Evolutionary conservation across 2,888 invertebrate genomes (phyloP), one percentile per base, ranked within the genome.

Genomic region (Lumbricus terrestris): DNA sequence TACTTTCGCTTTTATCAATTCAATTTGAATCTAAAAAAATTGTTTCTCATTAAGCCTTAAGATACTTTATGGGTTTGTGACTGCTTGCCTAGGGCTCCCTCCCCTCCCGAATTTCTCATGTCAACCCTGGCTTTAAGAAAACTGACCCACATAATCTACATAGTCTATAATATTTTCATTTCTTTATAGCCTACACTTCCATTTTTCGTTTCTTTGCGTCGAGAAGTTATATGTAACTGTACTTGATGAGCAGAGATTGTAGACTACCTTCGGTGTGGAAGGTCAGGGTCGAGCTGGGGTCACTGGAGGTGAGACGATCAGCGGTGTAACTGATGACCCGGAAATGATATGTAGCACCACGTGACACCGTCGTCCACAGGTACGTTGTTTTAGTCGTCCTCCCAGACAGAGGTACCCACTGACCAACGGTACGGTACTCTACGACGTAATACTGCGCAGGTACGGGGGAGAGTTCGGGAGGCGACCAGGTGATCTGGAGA

Each of bases 401-500:
- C 13, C 38, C 88, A 0, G 90, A 82, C 33, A 92, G 91, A 2
- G 92, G 91, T 33, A 92, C 91, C 92, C 91, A 92, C 82, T 47
- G 90, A 15, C 92, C 92, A n/a, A 92, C 91, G 34, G 92, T 92
- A 47, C 92, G 85, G 91, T 93, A 93, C 90, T 94, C 92, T 34
- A 94, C 92, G 20, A 93, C 92, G 91, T 93, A 94, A 90, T 93
- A 93, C 90, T 93, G 92, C 85, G 94, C 93, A 4, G 93, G 93
- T 23, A 94, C 93, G 23, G 92, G 92, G 34, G 93, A 92, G 69
- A 92, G 92, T 0, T 33, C 20, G 5, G 94, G 94, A 23, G 93
- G 92, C n/a, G 91, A 90, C 94, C 94, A 94, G 13, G 96, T 96
- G 95, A 98, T 97, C 93, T 97, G 96, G 95, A 98, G 97, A 92